Base-by-base conservation (phyloP, 2,888 invertebrate genomes). In the Stramonita haemastoma region DNA sequence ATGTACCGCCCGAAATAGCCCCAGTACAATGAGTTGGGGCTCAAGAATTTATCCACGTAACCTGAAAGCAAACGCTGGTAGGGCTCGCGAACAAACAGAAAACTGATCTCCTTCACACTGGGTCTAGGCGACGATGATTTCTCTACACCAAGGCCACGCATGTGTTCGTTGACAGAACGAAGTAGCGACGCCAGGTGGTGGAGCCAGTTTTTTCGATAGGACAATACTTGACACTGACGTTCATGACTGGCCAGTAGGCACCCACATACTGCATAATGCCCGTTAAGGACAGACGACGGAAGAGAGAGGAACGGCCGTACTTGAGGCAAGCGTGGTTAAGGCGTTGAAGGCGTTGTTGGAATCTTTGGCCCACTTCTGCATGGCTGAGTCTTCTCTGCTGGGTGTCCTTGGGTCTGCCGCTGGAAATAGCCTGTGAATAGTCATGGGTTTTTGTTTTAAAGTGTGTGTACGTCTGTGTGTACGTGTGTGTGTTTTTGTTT, bases 31-130 rank as follows among this genome's bases (percentile, higher is more conserved):
- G 92, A 91, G 88, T 94, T 93, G 26, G 93, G 93, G 11, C 92
- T 91, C 79, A 93, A 93, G 26, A 94, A 89, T 90, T 94, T 94
- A 84, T 94, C 94, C 32, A 94, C 92, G 85, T 93, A 94, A 0
- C 93, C 93, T 5, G 94, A 94, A 26, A 94, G 87, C 1, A 93
- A 89, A 22, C 94, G 87, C 73, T 92, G 92, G 87, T 92, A 94
- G 0, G 94, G 94, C 79, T 94, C 93, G 46, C 94, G 84, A 0
- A 93, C 94, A 81, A 94, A 93, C 89, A 94, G 29, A 57, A 85
- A 85, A 13, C 15, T 83, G 26, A 46, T 32, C 13, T 46, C 46
- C 46, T 46, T 46, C 8, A 2, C 46, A 5, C 46, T 8, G 8
- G 46, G 17, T 66, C 66, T 66, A 22, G 19, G 66, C 13, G 19